These are phyloP conservation scores for Porites lutea DNA, from an alignment of 64 coral and sea anemone genomes.

Conservation along the genomic window DNA sequence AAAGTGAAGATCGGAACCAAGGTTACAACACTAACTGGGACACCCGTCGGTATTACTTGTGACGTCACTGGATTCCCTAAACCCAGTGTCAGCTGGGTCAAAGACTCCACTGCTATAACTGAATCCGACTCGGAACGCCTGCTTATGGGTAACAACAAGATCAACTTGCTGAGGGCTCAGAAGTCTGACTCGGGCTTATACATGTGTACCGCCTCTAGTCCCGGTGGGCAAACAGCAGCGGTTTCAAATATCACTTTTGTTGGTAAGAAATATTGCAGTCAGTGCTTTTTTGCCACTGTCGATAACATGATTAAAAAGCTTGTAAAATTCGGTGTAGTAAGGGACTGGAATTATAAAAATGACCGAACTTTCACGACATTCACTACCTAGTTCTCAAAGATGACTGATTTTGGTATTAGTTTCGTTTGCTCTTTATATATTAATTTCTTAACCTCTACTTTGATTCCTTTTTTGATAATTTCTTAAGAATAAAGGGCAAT, in stretches of 20 bases:
- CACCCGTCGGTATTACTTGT: slow-evolving; percentile 49
- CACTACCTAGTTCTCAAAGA: no score
- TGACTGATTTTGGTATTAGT: no score
- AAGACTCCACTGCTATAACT: slow-evolving; percentile 33
- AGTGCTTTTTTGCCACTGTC: not conserved
- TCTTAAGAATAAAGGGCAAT: no score
- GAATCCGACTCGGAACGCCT: slow-evolving; percentile 35
- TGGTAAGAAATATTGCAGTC: slow-evolving; percentile 35
- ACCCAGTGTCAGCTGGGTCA: slow-evolving; percentile 50
- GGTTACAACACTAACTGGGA: slow-evolving; percentile 64
- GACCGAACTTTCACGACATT: no score
- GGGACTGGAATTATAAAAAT: no score
- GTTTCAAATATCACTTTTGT: slow-evolving; percentile 67
- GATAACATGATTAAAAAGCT: no score
- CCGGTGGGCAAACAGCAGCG: slow-evolving; percentile 41
- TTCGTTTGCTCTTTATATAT: no score
- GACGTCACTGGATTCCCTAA: slow-evolving; percentile 54
- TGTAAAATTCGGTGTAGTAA: no score
- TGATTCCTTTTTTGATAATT: no score
- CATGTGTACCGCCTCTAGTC: slow-evolving; percentile 39
- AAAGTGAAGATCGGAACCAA: slow-evolving; percentile 33
- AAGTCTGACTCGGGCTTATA: slow-evolving; percentile 38
- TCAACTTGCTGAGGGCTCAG: slow-evolving; percentile 23
- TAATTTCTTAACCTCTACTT: no score
- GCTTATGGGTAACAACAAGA: not conserved